phyloP scores from a whole-genome alignment of 2,888 invertebrate genomes.

The Hypena proboscidalis region DNA sequence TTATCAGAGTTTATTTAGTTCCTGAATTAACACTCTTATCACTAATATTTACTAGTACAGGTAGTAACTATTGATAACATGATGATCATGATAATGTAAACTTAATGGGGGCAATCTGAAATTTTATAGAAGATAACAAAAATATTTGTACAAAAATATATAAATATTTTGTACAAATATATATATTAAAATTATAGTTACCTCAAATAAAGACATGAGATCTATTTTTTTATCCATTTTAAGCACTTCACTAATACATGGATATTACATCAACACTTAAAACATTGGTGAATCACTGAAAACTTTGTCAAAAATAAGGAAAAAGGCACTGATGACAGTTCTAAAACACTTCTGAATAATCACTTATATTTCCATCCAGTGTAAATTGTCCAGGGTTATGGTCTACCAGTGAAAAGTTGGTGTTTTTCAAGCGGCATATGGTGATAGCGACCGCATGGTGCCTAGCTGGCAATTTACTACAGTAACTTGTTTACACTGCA shows the following conservation, averaged over 20 bases:
- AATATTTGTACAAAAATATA: not conserved
- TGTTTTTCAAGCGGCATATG: constrained; percentile 67
- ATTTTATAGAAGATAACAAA: constrained; percentile 8
- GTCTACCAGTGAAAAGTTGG: constrained; percentile 49
- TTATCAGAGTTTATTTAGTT: constrained; percentile 2
- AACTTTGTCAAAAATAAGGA: constrained; percentile 39
- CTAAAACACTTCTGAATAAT: constrained; percentile 46
- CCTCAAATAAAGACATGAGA: constrained; percentile 80
- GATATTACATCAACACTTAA: constrained; percentile 57
- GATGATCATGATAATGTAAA: constrained; percentile 1
- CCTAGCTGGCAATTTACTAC: constrained; percentile 76
- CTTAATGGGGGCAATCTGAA: not conserved
- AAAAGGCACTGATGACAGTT: constrained; percentile 45
- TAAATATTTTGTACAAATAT: not conserved
- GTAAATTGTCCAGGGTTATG: constrained; percentile 32
- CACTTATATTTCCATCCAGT: constrained; percentile 39
- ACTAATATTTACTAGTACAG: constrained; percentile 1
- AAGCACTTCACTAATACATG: constrained; percentile 54
- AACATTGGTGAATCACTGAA: constrained; percentile 59
- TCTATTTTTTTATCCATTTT: constrained; percentile 83
- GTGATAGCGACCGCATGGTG: constrained; percentile 79
- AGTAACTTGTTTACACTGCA: constrained; percentile 72
- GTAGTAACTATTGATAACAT: constrained; percentile 10
- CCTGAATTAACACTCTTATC: constrained; percentile 6
- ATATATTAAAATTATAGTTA: constrained; percentile 46